These are phyloP conservation scores for Saimiri boliviensis DNA, from an alignment of 2,113 vertebrate species.

Conservation along the genomic window DNA sequence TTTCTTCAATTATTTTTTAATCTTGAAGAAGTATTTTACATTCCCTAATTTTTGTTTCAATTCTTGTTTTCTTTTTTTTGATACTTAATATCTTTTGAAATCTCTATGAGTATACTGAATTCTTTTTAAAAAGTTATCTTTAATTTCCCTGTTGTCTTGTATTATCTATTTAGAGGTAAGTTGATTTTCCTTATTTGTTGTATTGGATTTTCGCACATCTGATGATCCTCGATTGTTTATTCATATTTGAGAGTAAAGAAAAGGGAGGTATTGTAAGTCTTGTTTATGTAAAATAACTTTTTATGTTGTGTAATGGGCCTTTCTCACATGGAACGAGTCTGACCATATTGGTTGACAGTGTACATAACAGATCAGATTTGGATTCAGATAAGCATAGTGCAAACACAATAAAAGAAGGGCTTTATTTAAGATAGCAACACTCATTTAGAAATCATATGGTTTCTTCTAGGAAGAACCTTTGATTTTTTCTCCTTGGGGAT, in stretches of 20 bases:
- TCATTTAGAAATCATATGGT: background rate
- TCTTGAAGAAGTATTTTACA: background rate
- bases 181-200: background rate
- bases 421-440: background rate
- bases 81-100: background rate
- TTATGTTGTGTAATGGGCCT: background rate
- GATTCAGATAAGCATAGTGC: background rate
- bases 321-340: background rate
- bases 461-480: background rate
- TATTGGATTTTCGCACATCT: background rate
- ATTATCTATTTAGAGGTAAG: background rate
- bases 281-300: background rate
- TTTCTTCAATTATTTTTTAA: background rate
- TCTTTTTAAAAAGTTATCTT: background rate
- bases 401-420: background rate
- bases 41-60: background rate
- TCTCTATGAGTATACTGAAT: background rate
- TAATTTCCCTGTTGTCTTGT: background rate
- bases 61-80: background rate
- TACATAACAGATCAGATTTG: background rate
- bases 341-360: background rate
- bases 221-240: background rate
- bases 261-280: background rate
- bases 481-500: background rate
- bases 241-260: background rate